Percentiles rank a stretch among this genome's conserved stretches.
Conservation (phyloP, 2,888 invertebrate genomes). For the Acronicta aceris region DNA sequence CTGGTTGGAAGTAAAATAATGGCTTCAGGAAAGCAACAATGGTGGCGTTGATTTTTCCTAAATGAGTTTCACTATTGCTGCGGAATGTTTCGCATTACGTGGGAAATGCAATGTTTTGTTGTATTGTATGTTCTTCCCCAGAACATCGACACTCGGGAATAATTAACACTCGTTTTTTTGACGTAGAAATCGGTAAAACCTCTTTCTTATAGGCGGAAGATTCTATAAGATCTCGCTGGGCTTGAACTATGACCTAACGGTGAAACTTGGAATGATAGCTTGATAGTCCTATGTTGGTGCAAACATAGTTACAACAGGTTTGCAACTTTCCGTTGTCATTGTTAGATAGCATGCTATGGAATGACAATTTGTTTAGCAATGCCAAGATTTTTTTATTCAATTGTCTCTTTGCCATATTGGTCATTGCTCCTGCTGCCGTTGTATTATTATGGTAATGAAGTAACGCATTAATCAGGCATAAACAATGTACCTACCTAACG, state of each 20-base stretch:
- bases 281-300: background rate
- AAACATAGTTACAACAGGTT: background rate
- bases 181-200: conserved; percentile 46
- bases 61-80: conserved; percentile 67
- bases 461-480: conserved; percentile 37
- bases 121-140: conserved; percentile 41
- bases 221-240: conserved; percentile 10
- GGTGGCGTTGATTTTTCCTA: conserved; percentile 64
- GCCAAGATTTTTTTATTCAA: conserved; percentile 41
- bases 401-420: conserved; percentile 63
- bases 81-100: conserved; percentile 64
- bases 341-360: conserved; percentile 45
- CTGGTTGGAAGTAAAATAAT: conserved; percentile 34
- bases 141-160: conserved; percentile 47
- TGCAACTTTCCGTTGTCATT: conserved; percentile 58
- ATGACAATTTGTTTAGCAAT: conserved; percentile 53
- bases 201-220: conserved; percentile 32
- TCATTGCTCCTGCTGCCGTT: conserved; percentile 48
- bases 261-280: conserved; percentile 26
- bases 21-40: conserved; percentile 61
- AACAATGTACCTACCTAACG: conserved; percentile 9
- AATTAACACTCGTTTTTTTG: conserved; percentile 38
- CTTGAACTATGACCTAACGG: conserved; percentile 43
- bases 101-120: conserved; percentile 64
- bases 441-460: conserved; percentile 67